Base-by-base conservation (phyloP, 2,113 vertebrate genomes). In the Galeopterus variegatus region DNA sequence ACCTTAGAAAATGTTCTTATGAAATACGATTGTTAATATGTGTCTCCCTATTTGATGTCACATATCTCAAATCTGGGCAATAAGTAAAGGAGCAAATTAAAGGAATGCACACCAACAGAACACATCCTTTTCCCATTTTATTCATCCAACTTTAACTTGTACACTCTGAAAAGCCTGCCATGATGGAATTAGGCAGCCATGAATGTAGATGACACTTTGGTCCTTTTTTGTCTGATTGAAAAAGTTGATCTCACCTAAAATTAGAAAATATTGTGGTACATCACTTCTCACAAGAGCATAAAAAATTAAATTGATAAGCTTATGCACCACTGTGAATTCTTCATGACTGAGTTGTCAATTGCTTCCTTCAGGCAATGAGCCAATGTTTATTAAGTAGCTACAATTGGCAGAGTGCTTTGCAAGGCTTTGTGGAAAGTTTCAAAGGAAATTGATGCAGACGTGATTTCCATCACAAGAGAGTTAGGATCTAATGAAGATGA, bases 211-310 rank as follows among this genome's bases (percentile, higher is more conserved):
- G 41, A 77, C 56, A 87, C 45, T 54, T 86, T 70, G 24, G 77
- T 54, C 15, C 26, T 95, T 70, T 95, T 73, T 84, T 94, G 64
- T 85, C 48, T 87, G 60, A 33, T 93, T 85, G 23, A 58, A 41
- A 85, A 54, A 81, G 50, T 54, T 5, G 15, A 62, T 90, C 41
- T 94, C 31, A 95, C 65, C 11, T 85, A 82, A 93, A 77, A 94
- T 96, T 65, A 95, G 89, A 93, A 88, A 94, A 89, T 95, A 93
- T 79, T 93, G 90, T 84, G 79, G 58, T 91, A 65, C 5, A 73
- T 82, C 75, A 52, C 54, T 56, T 92, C 45, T 89, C 62, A 83
- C 0, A 89, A 81, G 83, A 93, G 96, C 41, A 94, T 95, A 81
- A 95, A 87, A 86, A 81, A 75, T 94, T 92, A 88, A 85, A 54